Evolutionary conservation across 2,797 vertebrate genomes (phyloP).

Genomic region (Chloroceryle inda): DNA sequence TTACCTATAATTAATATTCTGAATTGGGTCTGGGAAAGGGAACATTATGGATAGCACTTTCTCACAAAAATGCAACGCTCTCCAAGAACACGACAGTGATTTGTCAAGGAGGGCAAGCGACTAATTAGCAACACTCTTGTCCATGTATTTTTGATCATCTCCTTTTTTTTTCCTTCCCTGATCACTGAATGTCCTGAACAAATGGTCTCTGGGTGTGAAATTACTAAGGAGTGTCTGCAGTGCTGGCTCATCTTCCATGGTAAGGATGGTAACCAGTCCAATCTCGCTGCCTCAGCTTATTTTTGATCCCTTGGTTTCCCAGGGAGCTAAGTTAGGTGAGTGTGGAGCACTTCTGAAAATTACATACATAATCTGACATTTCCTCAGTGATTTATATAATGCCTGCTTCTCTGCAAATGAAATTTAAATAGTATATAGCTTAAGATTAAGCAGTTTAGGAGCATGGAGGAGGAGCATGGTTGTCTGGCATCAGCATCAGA

Average conservation of each 20-base stretch:
- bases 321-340: not conserved
- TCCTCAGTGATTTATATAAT: constrained; percentile 10
- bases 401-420: not conserved
- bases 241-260: not conserved
- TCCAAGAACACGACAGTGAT: not conserved
- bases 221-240: not conserved
- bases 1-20: constrained; percentile 11
- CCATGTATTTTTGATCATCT: not conserved
- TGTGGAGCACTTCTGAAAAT: constrained; percentile 16
- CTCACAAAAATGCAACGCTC: not conserved
- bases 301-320: not conserved
- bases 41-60: not conserved
- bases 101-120: not conserved
- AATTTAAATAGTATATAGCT: constrained; percentile 25
- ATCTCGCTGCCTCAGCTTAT: not conserved
- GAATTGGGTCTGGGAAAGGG: not conserved
- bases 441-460: constrained; percentile 17
- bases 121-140: not conserved
- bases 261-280: not conserved
- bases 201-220: not conserved
- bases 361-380: not conserved
- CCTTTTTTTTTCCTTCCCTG: not conserved
- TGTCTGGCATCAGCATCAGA: not conserved
- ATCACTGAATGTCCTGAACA: not conserved
- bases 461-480: not conserved